These are phyloP conservation scores for Plestiodon gilberti DNA, from an alignment of 2,113 vertebrate species.

Conservation along the genomic window DNA sequence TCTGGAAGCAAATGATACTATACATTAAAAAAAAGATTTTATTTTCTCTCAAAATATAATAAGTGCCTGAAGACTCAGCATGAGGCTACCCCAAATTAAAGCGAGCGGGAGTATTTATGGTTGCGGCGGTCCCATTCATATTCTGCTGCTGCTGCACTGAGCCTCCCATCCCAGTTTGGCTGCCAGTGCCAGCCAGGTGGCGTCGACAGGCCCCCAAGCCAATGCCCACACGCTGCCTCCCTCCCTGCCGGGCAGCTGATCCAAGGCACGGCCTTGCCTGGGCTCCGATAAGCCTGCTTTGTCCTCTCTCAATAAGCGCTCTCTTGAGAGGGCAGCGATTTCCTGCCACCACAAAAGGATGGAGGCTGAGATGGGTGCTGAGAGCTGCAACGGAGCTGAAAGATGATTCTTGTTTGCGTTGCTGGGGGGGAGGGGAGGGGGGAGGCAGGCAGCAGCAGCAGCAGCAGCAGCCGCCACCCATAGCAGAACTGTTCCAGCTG, in stretches of 20 bases:
- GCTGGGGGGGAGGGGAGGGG: neutral
- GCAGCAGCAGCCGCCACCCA: too few species aligned
- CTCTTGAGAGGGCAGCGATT: neutral
- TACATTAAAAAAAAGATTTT: neutral
- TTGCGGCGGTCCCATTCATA: neutral
- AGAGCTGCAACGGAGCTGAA: neutral
- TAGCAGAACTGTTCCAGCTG: neutral
- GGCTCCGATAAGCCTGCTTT: constrained; percentile 1
- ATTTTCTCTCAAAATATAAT: neutral
- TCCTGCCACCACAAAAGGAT: constrained; percentile 19
- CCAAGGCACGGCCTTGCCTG: neutral
- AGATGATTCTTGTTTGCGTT: neutral
- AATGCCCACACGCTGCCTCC: neutral
- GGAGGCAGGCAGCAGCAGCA: too few species aligned
- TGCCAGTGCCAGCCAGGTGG: neutral
- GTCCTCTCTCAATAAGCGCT: constrained; percentile 14
- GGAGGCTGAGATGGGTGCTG: neutral
- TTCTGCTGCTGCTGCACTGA: neutral
- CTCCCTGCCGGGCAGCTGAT: rapidly evolving
- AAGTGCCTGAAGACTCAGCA: constrained; percentile 32
- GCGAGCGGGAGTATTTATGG: neutral
- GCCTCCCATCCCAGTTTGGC: neutral
- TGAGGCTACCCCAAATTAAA: constrained; percentile 42
- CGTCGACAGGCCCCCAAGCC: neutral
- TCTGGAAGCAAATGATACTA: neutral